phyloP scores from a whole-genome alignment of 2,888 invertebrate genomes.

The Mellilla xanthometata region DNA sequence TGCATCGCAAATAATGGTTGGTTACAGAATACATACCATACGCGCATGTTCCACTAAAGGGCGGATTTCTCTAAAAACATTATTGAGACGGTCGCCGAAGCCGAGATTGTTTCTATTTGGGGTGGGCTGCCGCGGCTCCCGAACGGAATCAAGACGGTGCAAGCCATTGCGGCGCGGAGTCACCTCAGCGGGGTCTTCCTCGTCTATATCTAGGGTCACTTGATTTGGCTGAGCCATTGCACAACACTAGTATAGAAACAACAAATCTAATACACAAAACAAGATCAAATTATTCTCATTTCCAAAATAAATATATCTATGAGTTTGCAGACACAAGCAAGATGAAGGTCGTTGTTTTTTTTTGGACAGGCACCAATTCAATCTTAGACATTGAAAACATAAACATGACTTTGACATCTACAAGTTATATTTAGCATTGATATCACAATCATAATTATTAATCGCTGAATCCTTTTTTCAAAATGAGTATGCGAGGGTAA shows the following conservation, averaged over 20 bases:
- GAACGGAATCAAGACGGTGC: constrained; percentile 56
- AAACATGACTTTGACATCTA: too few species aligned
- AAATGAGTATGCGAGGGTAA: too few species aligned
- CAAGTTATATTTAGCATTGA: too few species aligned
- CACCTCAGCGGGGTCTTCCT: constrained; percentile 54
- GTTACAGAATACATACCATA: constrained; percentile 56
- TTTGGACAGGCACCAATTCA: not conserved
- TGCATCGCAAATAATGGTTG: constrained; percentile 30
- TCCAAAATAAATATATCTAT: constrained; percentile 48
- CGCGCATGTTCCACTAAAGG: constrained; percentile 86
- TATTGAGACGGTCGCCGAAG: constrained; percentile 69
- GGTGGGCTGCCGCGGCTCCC: constrained; percentile 51
- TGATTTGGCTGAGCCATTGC: constrained; percentile 69
- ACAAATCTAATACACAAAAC: constrained; percentile 2
- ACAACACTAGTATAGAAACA: constrained; percentile 10
- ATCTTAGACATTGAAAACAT: too few species aligned
- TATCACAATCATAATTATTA: too few species aligned
- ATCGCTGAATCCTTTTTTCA: too few species aligned
- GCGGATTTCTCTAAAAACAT: constrained; percentile 84
- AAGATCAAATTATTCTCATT: constrained; percentile 27
- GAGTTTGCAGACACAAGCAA: constrained; percentile 28
- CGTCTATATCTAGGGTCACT: constrained; percentile 70
- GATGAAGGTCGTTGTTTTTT: constrained; percentile 32
- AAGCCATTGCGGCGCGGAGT: constrained; percentile 54
- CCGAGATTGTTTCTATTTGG: constrained; percentile 63